These are phyloP conservation scores for Mormyrops attenuatus DNA, from an alignment of 2,797 vertebrate species.

Conservation along the genomic window DNA sequence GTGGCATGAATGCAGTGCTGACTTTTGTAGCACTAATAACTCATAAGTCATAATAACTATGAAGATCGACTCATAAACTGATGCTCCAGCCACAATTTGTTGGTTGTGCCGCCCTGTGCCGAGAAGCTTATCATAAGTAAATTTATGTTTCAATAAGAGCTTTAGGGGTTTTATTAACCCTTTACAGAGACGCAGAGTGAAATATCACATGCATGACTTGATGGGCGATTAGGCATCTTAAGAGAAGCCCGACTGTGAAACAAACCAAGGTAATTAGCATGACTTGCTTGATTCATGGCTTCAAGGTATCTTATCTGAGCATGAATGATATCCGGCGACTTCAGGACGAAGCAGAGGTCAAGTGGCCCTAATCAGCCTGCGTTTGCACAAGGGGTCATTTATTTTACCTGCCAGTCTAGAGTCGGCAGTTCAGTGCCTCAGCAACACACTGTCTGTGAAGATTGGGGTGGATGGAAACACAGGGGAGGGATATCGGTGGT, in stretches of 20 bases:
- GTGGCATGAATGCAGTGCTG: not conserved
- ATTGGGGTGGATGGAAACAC: not conserved
- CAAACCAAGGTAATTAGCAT: not conserved
- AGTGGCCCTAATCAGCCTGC: not conserved
- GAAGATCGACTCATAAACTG: not conserved
- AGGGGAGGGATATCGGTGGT: not conserved
- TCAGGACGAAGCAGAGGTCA: conserved; percentile 16
- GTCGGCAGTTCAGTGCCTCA: not conserved
- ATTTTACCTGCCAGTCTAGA: not conserved
- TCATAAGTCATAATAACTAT: not conserved
- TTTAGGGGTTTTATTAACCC: not conserved
- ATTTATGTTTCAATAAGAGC: not conserved
- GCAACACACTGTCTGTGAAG: not conserved
- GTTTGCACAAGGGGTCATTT: conserved; percentile 3
- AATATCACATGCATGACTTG: not conserved
- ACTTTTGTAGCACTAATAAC: not conserved
- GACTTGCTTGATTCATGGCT: not conserved
- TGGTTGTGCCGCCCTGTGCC: not conserved
- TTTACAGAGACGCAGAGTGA: not conserved
- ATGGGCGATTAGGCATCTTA: not conserved
- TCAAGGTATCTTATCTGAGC: not conserved
- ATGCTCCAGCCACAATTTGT: not conserved
- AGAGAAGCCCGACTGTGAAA: not conserved
- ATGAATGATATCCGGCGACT: not conserved
- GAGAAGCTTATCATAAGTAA: not conserved